Percentiles rank a stretch among this genome's conserved stretches.
Evolutionary conservation across 2,113 vertebrate genomes (phyloP).

Genomic region (Crotalus tigris): DNA sequence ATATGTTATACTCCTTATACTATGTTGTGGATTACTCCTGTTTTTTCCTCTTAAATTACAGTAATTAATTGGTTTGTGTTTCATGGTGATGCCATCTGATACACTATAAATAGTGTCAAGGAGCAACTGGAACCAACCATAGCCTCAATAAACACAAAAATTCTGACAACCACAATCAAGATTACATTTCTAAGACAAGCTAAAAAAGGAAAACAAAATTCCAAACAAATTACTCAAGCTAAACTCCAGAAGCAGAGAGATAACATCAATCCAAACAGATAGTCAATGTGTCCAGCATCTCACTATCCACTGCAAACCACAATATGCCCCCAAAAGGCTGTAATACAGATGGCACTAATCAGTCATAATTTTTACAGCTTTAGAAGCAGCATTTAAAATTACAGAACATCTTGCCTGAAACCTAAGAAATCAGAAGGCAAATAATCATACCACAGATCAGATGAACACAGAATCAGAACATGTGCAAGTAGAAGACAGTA

Average conservation of each 20-base stretch:
- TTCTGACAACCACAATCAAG: neutral
- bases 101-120: neutral
- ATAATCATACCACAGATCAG: neutral
- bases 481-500: neutral
- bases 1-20: no score
- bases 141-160: neutral
- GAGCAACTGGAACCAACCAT: neutral
- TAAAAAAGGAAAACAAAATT: neutral
- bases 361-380: neutral
- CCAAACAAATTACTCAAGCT: neutral
- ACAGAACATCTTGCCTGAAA: neutral
- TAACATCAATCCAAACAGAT: neutral
- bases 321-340: neutral
- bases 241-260: neutral
- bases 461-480: neutral
- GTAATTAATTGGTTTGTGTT: neutral
- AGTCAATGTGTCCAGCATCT: neutral
- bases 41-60: neutral
- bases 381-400: neutral
- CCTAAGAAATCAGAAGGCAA: neutral
- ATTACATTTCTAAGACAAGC: neutral
- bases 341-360: neutral
- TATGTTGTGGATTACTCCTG: neutral
- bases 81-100: neutral
- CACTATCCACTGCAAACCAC: neutral